Evolutionary conservation across 1,140 invertebrate genomes (phyloP).

Genomic region (Cydia fagiglandana): DNA sequence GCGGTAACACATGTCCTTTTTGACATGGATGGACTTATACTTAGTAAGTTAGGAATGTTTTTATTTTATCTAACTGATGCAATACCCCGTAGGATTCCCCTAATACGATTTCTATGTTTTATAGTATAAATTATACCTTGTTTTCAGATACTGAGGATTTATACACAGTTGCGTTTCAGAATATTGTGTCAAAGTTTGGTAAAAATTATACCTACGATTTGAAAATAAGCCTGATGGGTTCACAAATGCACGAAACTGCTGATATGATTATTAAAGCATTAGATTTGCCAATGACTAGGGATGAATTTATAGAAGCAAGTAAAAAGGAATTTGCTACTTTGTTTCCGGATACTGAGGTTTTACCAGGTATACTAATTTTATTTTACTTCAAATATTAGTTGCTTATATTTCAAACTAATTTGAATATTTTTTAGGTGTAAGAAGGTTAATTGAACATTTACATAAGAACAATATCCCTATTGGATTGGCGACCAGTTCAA

Average conservation of each 20-base stretch:
- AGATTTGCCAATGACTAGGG: constrained; percentile 84
- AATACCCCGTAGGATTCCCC: too few species aligned
- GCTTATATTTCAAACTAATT: not conserved
- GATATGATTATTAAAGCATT: constrained; percentile 82
- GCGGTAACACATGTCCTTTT: constrained; percentile 49
- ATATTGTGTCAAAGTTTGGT: constrained; percentile 83
- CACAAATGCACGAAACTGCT: constrained; percentile 81
- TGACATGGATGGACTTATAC: constrained; percentile 51
- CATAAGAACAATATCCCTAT: constrained; percentile 83
- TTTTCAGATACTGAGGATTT: constrained; percentile 86
- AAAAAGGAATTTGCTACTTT: constrained; percentile 78
- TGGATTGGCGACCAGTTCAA: constrained; percentile 88
- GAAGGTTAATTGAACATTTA: constrained; percentile 84
- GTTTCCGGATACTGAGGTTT: constrained; percentile 81
- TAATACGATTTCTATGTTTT: not conserved
- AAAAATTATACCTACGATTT: constrained; percentile 88
- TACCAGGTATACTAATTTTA: constrained; percentile 81
- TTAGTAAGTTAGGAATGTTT: constrained; percentile 39
- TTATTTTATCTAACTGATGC: not conserved
- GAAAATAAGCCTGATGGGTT: constrained; percentile 88
- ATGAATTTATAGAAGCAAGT: constrained; percentile 81
- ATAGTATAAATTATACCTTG: not conserved
- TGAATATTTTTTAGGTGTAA: constrained; percentile 81
- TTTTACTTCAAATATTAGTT: not conserved
- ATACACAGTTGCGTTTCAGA: constrained; percentile 86